Evolutionary conservation across 2,888 invertebrate species (phyloP), one percentile per base, ranked within the genome.

Genomic region (Phortica magna): DNA sequence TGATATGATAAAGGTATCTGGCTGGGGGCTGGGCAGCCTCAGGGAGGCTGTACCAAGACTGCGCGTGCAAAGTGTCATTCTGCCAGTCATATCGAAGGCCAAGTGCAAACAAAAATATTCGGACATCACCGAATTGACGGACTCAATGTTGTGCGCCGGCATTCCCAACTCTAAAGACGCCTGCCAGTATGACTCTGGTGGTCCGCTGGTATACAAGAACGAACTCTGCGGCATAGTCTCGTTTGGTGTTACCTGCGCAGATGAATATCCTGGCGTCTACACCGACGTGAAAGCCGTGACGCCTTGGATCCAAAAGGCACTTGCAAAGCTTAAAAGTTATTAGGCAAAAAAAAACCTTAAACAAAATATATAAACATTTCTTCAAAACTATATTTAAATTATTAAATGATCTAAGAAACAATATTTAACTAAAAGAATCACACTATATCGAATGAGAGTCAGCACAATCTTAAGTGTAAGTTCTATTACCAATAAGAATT

Each of bases 101-200:
- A 55, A 22, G 12, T 71, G 70, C 31, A 55, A 22, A 4, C 0
- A 48, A 7, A 14, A n/a, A 7, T 71, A 55, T 39, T n/a, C 22
- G 31, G 31, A n/a, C 2, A 7, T 55, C 12, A 22, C 22, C n/a
- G 31, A 31, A 12, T 14, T 55, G 31, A 31, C 70, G 6, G 17
- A 53, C 2, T 12, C 31, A 4, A 71, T 71, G 70, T 1, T 71
- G 1, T 71, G 70, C 53, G 70, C 70, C n/a, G 70, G 70, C 2
- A 10, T 48, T 12, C 22, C n/a, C 7, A 31, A 53, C 31, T 10
- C 22, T 2, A 71, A 71, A n/a, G 70, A 71, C 31, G 17, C 70
- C 7, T 71, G 70, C 39, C 48, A 48, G 10, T 71, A 31, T 39
- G 70, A 71, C 39, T 71, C 70, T 1, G 70, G 70, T 55, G 70